Evolutionary conservation across 2,888 invertebrate genomes (phyloP), one percentile per base, ranked within the genome.

Genomic region (Drosophila monieri): DNA sequence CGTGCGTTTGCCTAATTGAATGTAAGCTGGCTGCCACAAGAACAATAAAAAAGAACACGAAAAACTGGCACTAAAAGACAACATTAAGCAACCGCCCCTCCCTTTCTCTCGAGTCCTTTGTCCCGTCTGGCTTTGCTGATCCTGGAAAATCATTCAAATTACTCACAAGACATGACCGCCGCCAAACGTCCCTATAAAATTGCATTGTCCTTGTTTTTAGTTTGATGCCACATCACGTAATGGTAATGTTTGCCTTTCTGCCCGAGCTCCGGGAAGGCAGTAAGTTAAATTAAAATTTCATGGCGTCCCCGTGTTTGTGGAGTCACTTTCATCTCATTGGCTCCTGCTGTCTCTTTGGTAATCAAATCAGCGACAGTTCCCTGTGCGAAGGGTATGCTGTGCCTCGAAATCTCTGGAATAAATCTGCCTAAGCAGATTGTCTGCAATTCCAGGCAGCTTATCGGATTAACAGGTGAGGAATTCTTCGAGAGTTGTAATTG

Each of bases 131-230:
- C 48, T 46, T 51, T 49, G 55, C 52, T 68, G 68, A 69, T 56
- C 58, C 58, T 44, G 39, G 49, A 37, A 47, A 72, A 66, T 69
- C 53, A 62, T 64, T 70, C 14, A 52, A 73, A 67, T 73, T 67
- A 55, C 67, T 53, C 54, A 57, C 61, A 72, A 69, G 74, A 66
- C 68, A 41, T 46, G 60, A 49, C 43, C 37, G 61, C 68, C 68
- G 67, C 57, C 71, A 76, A 81, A 84, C 80, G 76, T 76, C 76
- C 86, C 85, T 73, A 84, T 84, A 80, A 86, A 84, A 80, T 67
- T 84, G 86, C 86, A 84, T 76, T 86, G 78, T 76, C 74, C 74
- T 70, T 79, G 62, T 77, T 74, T 85, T 86, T 86, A 85, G 85
- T 85, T 85, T 41, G 65, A 73, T 68, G 66, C 64, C 78, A 15